Conservation (phyloP, 2,113 vertebrate species). For the Calyptomena viridis region DNA sequence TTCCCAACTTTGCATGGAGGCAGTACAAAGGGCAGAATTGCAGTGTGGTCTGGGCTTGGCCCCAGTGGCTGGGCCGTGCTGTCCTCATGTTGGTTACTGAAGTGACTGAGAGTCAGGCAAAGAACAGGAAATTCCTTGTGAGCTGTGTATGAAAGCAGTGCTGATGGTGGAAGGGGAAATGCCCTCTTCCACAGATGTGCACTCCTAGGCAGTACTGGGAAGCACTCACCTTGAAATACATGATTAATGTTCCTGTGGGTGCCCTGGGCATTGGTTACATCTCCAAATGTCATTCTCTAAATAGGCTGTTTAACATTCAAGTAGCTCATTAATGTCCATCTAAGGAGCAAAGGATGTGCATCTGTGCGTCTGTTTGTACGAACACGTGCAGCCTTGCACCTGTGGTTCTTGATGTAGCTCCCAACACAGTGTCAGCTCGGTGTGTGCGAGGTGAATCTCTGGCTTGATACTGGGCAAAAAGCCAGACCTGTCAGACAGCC, state of each 20-base stretch:
- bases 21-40: not conserved
- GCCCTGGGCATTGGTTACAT: not conserved
- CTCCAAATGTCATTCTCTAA: conserved; percentile 46
- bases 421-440: not conserved
- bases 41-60: not conserved
- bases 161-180: not conserved
- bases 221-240: not conserved
- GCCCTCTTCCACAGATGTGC: not conserved
- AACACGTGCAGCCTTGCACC: not conserved
- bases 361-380: not conserved
- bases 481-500: not conserved
- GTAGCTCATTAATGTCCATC: not conserved
- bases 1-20: not conserved
- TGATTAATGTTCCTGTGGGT: conserved; percentile 18
- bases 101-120: rapidly evolving
- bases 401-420: not conserved
- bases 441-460: not conserved
- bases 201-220: not conserved
- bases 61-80: not conserved
- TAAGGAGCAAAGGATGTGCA: not conserved
- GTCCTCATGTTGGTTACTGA: not conserved
- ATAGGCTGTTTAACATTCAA: not conserved
- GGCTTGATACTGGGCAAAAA: not conserved
- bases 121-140: not conserved
- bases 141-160: not conserved